phyloP scores from a whole-genome alignment of 2,113 vertebrate species.

The Ctenomys sociabilis region DNA sequence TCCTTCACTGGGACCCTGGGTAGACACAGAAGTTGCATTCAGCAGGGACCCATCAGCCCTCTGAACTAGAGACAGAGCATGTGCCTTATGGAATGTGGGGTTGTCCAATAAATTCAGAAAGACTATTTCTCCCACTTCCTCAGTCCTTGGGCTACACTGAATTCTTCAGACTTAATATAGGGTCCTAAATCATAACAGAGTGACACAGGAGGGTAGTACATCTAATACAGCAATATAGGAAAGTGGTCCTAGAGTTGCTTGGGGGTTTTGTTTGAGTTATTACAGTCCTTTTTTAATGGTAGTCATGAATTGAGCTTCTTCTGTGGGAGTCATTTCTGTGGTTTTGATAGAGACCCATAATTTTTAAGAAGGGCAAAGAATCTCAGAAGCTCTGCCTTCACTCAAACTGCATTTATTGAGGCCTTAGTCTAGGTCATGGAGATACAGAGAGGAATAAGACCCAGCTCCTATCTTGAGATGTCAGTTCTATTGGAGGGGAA shows the following conservation, averaged over 20 bases:
- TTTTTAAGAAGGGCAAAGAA: constrained; percentile 31
- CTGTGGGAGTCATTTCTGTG: constrained; percentile 13
- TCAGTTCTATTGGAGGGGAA: neutral
- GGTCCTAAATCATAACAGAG: constrained; percentile 20
- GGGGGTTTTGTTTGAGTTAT: constrained; percentile 30
- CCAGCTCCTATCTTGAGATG: neutral
- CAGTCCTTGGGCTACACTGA: constrained; percentile 14
- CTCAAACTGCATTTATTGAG: constrained; percentile 36
- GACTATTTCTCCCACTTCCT: neutral
- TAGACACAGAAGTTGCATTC: neutral
- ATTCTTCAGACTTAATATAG: neutral
- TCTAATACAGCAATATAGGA: neutral
- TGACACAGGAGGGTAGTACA: neutral
- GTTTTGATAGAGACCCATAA: neutral
- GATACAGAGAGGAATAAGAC: neutral
- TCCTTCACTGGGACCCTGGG: neutral
- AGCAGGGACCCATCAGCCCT: neutral
- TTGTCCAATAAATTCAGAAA: constrained; percentile 14
- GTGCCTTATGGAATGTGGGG: neutral
- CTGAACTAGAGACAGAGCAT: neutral
- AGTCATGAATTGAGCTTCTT: constrained; percentile 27
- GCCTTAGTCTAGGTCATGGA: neutral
- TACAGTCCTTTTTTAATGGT: neutral
- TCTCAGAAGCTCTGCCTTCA: constrained; percentile 20
- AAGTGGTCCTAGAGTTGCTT: neutral